Evolutionary conservation across 2,888 invertebrate species (phyloP), one percentile per base, ranked within the genome.

Genomic region (Caenorhabditis imperialis): DNA sequence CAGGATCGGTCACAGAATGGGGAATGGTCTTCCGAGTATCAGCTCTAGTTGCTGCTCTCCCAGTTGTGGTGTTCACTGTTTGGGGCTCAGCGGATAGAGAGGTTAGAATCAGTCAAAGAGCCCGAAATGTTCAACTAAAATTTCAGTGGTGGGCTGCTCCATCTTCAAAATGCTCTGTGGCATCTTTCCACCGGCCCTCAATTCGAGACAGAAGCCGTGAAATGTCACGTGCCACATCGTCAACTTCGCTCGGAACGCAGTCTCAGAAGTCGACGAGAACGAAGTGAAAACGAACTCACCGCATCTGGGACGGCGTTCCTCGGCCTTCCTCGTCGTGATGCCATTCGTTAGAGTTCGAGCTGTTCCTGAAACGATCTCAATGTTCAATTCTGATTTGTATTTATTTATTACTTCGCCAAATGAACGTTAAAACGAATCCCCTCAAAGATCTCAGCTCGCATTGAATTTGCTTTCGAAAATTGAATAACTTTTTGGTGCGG

Each of bases 51-150:
- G 86, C 86, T 23, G 85, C 83, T 23, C 76, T 86, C 3, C 85
- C 85, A 7, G 81, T 84, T 6, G 48, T 83, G 22, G 73, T 85
- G 27, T 86, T 86, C 61, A 76, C 82, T 4, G 33, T 83, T n/a
- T 86, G 85, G 85, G 86, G 86, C 10, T 78, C 77, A 7, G 84
- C 85, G 8, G 83, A 83, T 37, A 72, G 84, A 55, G 85, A 86
- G 40, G 77, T 77, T 23, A 22, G 16, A 38, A 25, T 12, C 8
- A 10, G 14, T 10, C n/a, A 33, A 3, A 12, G 7, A 48, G 1
- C 10, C 3, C 14, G 38, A 20, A 5, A n/a, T 3, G n/a, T n/a
- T 23, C n/a, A 16, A 20, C 1, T 23, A 7, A 27, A 3, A 12
- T 62, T 78, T 57, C 65, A 79, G 77, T 73, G 74, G 72, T 86